phyloP scores from a whole-genome alignment of 2,888 invertebrate species.

The Microctonus hyperodae region DNA sequence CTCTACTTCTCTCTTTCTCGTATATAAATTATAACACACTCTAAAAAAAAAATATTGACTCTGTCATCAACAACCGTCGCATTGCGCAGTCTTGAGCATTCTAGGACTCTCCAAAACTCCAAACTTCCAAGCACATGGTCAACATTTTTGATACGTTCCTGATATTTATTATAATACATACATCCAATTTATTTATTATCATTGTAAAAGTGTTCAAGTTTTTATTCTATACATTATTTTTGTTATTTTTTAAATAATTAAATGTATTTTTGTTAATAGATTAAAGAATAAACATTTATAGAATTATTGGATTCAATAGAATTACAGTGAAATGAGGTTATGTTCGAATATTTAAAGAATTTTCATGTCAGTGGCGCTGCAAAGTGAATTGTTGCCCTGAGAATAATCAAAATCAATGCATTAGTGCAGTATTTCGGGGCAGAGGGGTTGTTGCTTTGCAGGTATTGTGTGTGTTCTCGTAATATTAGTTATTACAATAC shows the following conservation, averaged over 20 bases:
- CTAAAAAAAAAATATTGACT: slow-evolving; percentile 33
- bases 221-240: no score
- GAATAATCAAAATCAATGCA: slow-evolving; percentile 56
- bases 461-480: slow-evolving; percentile 30
- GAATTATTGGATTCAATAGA: neutral
- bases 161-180: neutral
- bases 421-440: slow-evolving; percentile 43
- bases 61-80: slow-evolving; percentile 39
- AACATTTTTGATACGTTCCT: neutral
- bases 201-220: no score
- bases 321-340: slow-evolving; percentile 12
- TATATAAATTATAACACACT: neutral
- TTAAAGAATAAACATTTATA: no score
- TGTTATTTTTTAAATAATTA: no score
- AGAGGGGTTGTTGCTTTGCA: slow-evolving; percentile 29
- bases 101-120: no score
- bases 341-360: neutral
- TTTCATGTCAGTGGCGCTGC: slow-evolving; percentile 29
- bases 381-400: slow-evolving; percentile 25
- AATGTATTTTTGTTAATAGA: neutral
- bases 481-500: slow-evolving; percentile 18
- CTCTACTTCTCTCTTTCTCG: neutral
- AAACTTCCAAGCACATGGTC: neutral
- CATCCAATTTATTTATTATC: neutral
- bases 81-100: slow-evolving; percentile 38